These are phyloP conservation scores for Torymus texanus DNA, from an alignment of 2,888 invertebrate genomes.

Conservation along the genomic window DNA sequence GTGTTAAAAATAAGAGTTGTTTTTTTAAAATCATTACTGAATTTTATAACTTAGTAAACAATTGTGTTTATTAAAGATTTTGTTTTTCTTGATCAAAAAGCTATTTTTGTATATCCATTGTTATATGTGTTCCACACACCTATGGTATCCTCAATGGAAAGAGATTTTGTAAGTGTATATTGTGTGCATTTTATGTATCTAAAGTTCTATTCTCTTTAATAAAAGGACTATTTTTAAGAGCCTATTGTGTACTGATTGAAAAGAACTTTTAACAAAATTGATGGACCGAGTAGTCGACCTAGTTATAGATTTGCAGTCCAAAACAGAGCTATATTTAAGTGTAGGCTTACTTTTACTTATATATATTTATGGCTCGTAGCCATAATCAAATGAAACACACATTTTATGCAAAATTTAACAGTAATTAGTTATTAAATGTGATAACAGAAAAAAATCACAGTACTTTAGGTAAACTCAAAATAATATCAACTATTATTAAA, in stretches of 20 bases:
- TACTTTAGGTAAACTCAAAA: too few species aligned
- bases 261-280: conserved; percentile 5
- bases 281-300: conserved; percentile 5
- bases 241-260: conserved; percentile 5
- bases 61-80: neutral
- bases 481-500: too few species aligned
- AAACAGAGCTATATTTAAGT: too few species aligned
- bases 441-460: too few species aligned
- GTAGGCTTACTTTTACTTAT: too few species aligned
- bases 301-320: neutral
- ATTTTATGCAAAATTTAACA: too few species aligned
- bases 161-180: neutral
- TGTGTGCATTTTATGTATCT: neutral
- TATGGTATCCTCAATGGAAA: neutral
- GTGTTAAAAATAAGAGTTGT: neutral
- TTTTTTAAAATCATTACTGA: neutral
- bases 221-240: conserved; percentile 15
- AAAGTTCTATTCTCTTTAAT: conserved; percentile 14
- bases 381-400: too few species aligned
- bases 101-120: conserved; percentile 2
- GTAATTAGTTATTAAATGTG: too few species aligned
- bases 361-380: too few species aligned
- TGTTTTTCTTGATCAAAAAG: neutral
- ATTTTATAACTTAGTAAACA: neutral
- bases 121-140: neutral